Evolutionary conservation across 2,797 vertebrate species (phyloP).

Genomic region (Trachops cirrhosus): DNA sequence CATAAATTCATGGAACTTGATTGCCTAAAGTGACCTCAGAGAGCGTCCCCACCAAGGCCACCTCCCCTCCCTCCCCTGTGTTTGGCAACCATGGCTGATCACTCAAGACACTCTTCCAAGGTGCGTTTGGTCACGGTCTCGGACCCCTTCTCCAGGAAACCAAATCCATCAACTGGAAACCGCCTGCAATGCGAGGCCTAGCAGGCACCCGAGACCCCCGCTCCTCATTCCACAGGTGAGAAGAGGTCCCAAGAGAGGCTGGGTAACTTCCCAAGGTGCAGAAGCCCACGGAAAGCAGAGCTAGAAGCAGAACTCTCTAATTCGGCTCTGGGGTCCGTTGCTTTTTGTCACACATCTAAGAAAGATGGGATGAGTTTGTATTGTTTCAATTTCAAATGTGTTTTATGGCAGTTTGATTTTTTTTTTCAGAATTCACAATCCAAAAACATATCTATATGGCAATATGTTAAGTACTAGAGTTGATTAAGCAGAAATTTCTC

Average conservation of each 20-base stretch:
- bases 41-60: background rate
- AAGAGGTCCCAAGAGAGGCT: background rate
- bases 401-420: background rate
- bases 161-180: background rate
- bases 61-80: background rate
- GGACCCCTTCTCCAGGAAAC: background rate
- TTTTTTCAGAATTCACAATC: slow-evolving; percentile 4
- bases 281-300: background rate
- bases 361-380: background rate
- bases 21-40: background rate
- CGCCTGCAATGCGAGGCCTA: background rate
- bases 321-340: background rate
- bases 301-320: background rate
- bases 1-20: slow-evolving; percentile 29
- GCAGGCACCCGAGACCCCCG: background rate
- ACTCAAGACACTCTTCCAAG: background rate
- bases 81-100: background rate
- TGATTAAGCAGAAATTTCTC: slow-evolving; percentile 5
- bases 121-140: background rate
- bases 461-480: background rate
- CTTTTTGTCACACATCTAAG: background rate
- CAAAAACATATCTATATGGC: background rate
- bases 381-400: background rate
- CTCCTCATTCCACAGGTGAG: background rate
- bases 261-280: background rate